Evolutionary conservation across 2,113 vertebrate species (phyloP).

Genomic region (Hydrolagus affinis): DNA sequence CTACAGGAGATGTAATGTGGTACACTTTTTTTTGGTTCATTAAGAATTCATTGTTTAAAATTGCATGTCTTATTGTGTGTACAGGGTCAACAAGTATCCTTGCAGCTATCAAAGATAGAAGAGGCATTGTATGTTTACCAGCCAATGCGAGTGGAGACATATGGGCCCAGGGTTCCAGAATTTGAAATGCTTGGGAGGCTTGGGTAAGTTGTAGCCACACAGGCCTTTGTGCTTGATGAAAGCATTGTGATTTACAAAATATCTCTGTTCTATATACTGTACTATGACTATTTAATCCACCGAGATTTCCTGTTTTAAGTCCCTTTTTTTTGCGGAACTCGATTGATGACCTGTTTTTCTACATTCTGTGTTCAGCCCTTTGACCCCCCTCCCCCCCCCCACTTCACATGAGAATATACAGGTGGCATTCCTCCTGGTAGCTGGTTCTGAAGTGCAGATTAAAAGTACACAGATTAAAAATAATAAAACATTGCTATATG

Average conservation of each 20-base stretch:
- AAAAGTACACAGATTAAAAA: background rate
- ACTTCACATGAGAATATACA: background rate
- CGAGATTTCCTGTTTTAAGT: background rate
- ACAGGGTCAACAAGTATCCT: slow-evolving; percentile 79
- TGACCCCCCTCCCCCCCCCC: too few species aligned
- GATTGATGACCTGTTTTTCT: background rate
- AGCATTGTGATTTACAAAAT: background rate
- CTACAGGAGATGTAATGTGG: background rate
- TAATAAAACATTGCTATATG: background rate
- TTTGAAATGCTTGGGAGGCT: slow-evolving; percentile 68
- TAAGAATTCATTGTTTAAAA: slow-evolving; percentile 10
- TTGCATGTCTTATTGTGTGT: slow-evolving; percentile 8
- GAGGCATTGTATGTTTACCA: slow-evolving; percentile 78
- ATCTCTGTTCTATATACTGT: background rate
- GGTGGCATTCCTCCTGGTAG: background rate
- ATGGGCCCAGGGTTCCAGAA: slow-evolving; percentile 75
- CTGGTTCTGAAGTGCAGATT: background rate
- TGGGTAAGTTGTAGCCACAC: slow-evolving; percentile 61
- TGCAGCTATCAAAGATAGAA: slow-evolving; percentile 68
- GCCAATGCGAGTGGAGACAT: slow-evolving; percentile 68
- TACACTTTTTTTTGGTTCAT: background rate
- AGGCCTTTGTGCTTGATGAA: background rate
- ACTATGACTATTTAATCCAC: background rate
- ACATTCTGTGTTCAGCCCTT: background rate
- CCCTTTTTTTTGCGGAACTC: background rate